Percentiles rank a stretch among this genome's conserved stretches.
Evolutionary conservation across 2,888 invertebrate genomes (phyloP).

Genomic region (Hypomecis punctinalis): DNA sequence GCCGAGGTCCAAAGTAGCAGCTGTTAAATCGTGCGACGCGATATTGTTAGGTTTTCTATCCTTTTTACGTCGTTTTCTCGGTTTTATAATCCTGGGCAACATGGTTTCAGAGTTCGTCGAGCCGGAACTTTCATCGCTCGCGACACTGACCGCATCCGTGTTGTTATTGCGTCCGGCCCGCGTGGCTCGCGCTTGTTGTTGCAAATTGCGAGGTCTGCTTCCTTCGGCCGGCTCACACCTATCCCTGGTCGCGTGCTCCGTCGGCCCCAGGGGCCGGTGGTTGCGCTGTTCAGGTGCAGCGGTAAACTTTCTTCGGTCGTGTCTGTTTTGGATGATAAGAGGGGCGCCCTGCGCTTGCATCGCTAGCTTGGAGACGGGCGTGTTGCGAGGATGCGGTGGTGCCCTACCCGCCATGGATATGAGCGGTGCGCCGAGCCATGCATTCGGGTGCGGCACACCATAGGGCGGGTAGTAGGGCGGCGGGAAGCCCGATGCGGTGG

Average conservation of each 20-base stretch:
- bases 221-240: conserved; percentile 72
- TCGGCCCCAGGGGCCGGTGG: conserved; percentile 66
- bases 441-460: conserved; percentile 85
- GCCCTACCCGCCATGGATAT: conserved; percentile 90
- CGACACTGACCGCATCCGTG: conserved; percentile 89
- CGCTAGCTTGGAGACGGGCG: conserved; percentile 89
- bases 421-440: conserved; percentile 92
- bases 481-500: conserved; percentile 81
- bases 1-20: conserved; percentile 71
- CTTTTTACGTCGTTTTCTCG: conserved; percentile 95
- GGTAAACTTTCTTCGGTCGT: conserved; percentile 81
- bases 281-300: conserved; percentile 73
- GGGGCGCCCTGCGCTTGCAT: conserved; percentile 94
- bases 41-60: conserved; percentile 90
- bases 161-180: conserved; percentile 80
- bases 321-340: conserved; percentile 89
- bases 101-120: conserved; percentile 88
- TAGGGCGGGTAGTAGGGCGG: conserved; percentile 82
- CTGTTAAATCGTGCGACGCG: conserved; percentile 74
- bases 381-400: conserved; percentile 71
- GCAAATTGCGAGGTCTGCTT: conserved; percentile 74
- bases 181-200: conserved; percentile 72
- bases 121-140: conserved; percentile 91
- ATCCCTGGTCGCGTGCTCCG: conserved; percentile 66
- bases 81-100: conserved; percentile 95